Percentiles rank a stretch among this genome's conserved stretches.
phyloP scores from a whole-genome alignment of 1,140 invertebrate species.

The Pogonomyrmex barbatus region DNA sequence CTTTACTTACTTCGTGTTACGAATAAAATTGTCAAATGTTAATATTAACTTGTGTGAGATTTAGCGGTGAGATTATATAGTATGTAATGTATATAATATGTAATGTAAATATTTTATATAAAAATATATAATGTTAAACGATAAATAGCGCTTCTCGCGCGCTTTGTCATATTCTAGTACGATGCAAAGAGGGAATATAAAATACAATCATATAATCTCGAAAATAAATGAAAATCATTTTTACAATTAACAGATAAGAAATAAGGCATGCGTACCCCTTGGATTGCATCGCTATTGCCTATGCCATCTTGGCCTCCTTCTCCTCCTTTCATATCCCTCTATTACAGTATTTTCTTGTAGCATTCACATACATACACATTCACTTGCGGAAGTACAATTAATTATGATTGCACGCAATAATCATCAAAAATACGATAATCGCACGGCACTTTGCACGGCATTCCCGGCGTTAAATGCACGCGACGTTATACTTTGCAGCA shows the following conservation, averaged over 20 bases:
- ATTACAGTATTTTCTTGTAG: background rate
- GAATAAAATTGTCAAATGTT: no score
- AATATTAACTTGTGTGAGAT: no score
- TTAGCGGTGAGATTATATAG: no score
- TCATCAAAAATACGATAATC: conserved; percentile 14
- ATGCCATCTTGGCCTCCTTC: background rate
- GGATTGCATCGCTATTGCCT: background rate
- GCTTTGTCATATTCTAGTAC: no score
- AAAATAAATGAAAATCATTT: background rate
- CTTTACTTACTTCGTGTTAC: no score
- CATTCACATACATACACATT: background rate
- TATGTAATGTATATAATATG: no score
- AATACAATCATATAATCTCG: background rate
- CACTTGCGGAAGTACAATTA: conserved; percentile 1
- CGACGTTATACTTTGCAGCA: background rate
- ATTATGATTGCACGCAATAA: background rate
- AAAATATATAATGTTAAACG: no score
- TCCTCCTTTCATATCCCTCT: background rate
- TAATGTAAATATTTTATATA: no score
- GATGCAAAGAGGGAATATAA: no score
- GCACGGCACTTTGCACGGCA: background rate
- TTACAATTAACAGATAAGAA: background rate
- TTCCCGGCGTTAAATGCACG: background rate
- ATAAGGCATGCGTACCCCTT: background rate
- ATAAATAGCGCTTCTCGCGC: no score